Evolutionary conservation across 1,140 invertebrate genomes (phyloP), one percentile per base, ranked within the genome.

Genomic region (Coenobita brevimanus): DNA sequence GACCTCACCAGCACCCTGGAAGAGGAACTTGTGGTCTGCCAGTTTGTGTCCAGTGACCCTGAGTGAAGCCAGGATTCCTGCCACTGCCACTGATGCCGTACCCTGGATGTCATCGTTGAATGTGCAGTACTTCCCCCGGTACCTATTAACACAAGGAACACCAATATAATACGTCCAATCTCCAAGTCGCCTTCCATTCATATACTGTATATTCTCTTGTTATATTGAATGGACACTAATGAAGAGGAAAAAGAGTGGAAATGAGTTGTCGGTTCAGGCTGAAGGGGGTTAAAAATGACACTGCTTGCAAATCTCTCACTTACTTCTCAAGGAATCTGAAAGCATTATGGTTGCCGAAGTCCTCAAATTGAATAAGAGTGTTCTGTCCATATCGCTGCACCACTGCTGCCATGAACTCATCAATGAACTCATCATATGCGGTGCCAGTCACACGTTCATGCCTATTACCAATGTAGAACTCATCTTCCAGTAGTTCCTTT

Each of bases 101-200:
- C 98, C 98, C 93, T 99, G 98, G 92, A 99, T 99, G 92, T 99
- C 98, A 92, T 99, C 98, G 92, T 99, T 99, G 92, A 99, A 99
- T 6, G 97, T 98, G 91, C 97, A 98, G 91, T 98, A 99, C 64
- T 94, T 94, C 86, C 96, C 93, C 80, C 96, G 94, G 92, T 98
- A 99, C 92, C 97, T 98, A n/a, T n/a, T n/a, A n/a, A n/a, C n/a
- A n/a, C n/a, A n/a, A n/a, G n/a, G n/a, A n/a, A n/a, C n/a, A n/a
- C n/a, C n/a, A n/a, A n/a, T n/a, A n/a, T n/a, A n/a, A n/a, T n/a
- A n/a, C n/a, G n/a, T n/a, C n/a, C n/a, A n/a, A n/a, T n/a, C n/a
- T n/a, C n/a, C n/a, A n/a, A n/a, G n/a, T n/a, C n/a, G n/a, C n/a
- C n/a, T n/a, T n/a, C n/a, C n/a, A n/a, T n/a, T n/a, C n/a, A n/a